phyloP scores from a whole-genome alignment of 2,113 vertebrate genomes.

The Gavia stellata region DNA sequence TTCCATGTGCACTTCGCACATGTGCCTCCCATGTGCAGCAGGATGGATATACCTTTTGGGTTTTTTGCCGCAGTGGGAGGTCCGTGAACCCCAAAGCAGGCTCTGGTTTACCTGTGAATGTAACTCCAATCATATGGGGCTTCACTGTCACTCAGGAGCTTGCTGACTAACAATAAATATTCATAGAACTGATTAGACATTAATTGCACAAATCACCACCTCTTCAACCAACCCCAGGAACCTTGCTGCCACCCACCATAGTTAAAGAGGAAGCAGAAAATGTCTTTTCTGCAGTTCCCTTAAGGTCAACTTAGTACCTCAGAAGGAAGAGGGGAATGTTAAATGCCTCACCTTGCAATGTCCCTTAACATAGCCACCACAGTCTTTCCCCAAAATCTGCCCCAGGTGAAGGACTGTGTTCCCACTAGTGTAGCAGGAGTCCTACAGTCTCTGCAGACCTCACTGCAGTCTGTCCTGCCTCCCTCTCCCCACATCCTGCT shows the following conservation, averaged over 20 bases:
- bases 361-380: not conserved
- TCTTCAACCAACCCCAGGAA: conserved; percentile 34
- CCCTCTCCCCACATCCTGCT: not conserved
- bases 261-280: not conserved
- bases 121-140: not conserved
- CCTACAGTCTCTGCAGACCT: not conserved
- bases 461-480: not conserved
- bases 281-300: not conserved
- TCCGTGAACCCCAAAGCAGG: not conserved
- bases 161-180: conserved; percentile 62
- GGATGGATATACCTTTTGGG: not conserved
- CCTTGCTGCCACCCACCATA: not conserved
- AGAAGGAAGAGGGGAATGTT: not conserved
- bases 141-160: conserved; percentile 26
- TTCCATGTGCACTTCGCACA: not conserved
- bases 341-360: not conserved
- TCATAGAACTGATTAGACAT: conserved; percentile 64
- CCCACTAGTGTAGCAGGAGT: not conserved
- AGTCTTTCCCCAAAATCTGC: not conserved
- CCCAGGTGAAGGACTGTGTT: not conserved
- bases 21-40: not conserved
- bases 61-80: not conserved
- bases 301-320: not conserved
- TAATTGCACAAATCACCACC: conserved; percentile 55
- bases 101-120: not conserved